Evolutionary conservation across 1,140 invertebrate species (phyloP).

Genomic region (Drosophila orosa): DNA sequence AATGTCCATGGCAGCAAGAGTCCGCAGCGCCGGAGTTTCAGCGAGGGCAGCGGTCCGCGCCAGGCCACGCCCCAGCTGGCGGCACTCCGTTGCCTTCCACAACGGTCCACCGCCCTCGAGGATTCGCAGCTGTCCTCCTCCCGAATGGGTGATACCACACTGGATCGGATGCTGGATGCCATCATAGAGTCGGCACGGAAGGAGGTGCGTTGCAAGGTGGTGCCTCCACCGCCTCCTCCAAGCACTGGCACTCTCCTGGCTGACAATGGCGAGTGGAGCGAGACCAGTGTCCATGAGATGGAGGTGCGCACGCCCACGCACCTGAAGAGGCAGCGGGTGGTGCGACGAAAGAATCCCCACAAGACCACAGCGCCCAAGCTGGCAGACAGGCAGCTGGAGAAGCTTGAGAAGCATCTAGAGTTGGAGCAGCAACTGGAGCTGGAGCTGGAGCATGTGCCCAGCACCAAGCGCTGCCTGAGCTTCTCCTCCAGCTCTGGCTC

Average conservation of each 20-base stretch:
- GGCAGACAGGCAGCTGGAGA: neutral
- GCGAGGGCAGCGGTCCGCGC: conserved; percentile 66
- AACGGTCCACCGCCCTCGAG: conserved; percentile 44
- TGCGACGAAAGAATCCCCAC: conserved; percentile 78
- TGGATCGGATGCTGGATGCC: conserved; percentile 82
- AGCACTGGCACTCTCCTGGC: neutral
- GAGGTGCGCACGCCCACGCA: conserved; percentile 81
- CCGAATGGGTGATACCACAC: conserved; percentile 80
- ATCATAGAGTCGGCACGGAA: conserved; percentile 81
- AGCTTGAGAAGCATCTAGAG: neutral
- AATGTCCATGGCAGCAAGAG: conserved; percentile 78
- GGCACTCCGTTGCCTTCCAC: conserved; percentile 60
- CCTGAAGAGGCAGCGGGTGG: conserved; percentile 79
- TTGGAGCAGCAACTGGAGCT: conserved; percentile 1
- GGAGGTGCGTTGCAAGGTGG: conserved; percentile 62
- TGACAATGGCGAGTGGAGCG: conserved; percentile 62
- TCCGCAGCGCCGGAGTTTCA: conserved; percentile 69
- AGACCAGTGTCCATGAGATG: conserved; percentile 80
- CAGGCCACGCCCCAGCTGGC: conserved; percentile 69
- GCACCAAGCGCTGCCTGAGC: conserved; percentile 77
- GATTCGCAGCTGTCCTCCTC: conserved; percentile 78
- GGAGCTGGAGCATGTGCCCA: conserved; percentile 50
- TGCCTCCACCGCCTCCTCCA: neutral
- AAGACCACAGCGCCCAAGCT: conserved; percentile 18
- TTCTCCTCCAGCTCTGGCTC: conserved; percentile 71